Evolutionary conservation across 2,888 invertebrate species (phyloP).

Genomic region (Pasiphila rectangulata): DNA sequence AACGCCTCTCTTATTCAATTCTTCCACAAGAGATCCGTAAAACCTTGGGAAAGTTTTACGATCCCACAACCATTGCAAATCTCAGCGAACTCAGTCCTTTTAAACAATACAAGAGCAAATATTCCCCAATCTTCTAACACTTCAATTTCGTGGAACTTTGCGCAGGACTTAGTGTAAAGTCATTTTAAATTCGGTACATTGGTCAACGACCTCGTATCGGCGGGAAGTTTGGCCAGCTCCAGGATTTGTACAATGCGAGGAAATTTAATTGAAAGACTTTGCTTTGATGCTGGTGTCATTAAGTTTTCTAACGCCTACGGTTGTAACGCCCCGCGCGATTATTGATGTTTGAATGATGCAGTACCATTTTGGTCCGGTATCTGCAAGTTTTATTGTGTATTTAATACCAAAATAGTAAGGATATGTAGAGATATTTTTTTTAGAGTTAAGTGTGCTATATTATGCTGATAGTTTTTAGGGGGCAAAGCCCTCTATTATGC

Average conservation of each 20-base stretch:
- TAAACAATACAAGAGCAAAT: constrained; percentile 9
- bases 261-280: constrained; percentile 1
- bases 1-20: not conserved
- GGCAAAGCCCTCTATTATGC: no score
- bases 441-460: no score
- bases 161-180: constrained; percentile 23
- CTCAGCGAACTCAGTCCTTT: constrained; percentile 3
- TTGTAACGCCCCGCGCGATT: not conserved
- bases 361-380: no score
- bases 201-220: constrained; percentile 21
- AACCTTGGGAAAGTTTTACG: not conserved
- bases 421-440: no score
- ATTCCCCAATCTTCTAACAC: constrained; percentile 12
- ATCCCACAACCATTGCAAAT: not conserved
- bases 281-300: not conserved
- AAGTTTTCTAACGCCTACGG: not conserved
- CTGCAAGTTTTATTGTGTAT: no score
- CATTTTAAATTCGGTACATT: constrained; percentile 19
- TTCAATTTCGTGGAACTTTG: constrained; percentile 28
- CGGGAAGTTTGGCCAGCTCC: not conserved
- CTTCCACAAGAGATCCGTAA: not conserved
- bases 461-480: no score
- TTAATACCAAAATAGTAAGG: no score
- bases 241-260: not conserved
- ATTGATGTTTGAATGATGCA: no score